Evolutionary conservation across 2,113 vertebrate genomes (phyloP).

Genomic region (Casuarius casuarius): DNA sequence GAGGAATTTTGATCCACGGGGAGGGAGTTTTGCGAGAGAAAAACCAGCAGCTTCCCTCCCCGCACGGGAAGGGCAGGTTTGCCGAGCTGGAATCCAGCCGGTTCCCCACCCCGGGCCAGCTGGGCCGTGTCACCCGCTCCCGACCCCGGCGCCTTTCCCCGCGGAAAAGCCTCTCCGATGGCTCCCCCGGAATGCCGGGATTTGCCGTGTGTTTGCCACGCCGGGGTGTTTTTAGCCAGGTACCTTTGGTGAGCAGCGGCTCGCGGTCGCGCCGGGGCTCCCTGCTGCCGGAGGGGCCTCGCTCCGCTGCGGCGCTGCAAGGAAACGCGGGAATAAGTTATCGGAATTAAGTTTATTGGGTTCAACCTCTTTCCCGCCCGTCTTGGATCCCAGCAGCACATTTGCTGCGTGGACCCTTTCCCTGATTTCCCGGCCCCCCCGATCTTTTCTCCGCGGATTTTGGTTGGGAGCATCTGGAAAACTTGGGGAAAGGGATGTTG

Average conservation of each 20-base stretch:
- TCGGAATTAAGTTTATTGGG: too few species aligned
- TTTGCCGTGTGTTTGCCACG: too few species aligned
- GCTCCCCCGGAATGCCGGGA: background rate
- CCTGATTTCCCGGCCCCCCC: too few species aligned
- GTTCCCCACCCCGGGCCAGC: background rate
- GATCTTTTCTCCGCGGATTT: background rate
- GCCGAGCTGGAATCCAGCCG: background rate
- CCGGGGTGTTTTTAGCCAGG: too few species aligned
- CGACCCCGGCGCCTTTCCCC: background rate
- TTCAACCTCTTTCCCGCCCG: rapidly evolving
- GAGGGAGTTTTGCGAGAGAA: background rate
- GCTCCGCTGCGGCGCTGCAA: too few species aligned
- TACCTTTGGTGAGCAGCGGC: too few species aligned
- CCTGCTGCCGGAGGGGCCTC: too few species aligned
- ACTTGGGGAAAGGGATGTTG: background rate
- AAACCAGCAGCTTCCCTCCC: background rate
- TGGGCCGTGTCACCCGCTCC: background rate
- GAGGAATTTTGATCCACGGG: too few species aligned
- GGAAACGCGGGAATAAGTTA: too few species aligned
- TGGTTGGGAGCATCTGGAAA: background rate
- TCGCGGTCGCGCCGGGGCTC: too few species aligned
- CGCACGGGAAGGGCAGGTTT: too few species aligned
- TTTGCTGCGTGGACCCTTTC: too few species aligned
- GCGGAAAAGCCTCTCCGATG: background rate
- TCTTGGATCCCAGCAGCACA: rapidly evolving